Evolutionary conservation across 2,113 vertebrate species (phyloP), one percentile per base, ranked within the genome.

Genomic region (Falcunculus frontatus): DNA sequence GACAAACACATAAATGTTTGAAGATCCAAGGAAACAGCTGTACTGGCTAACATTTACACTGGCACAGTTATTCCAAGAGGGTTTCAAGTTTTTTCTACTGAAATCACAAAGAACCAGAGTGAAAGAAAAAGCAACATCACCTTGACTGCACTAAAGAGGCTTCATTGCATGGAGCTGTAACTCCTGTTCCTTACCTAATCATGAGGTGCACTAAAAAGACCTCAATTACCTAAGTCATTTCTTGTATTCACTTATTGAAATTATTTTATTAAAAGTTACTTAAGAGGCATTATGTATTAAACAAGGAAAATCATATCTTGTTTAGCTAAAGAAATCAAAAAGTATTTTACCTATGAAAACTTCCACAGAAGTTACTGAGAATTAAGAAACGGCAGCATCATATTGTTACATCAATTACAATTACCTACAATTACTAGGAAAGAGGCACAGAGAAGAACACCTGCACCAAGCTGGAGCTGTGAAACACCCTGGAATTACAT

Each of bases 1-100:
- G 87, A 93, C 73, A 93, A 93, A 91, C 10, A 49, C 25, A 83
- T n/a, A 41, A 72, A 75, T 76, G 72, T 76, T 88, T 89, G 37
- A 94, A 84, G 92, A 68, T 49, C 74, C 69, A 76, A 64, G 56
- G 11, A 27, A 84, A 50, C 44, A 85, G 73, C 63, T 77, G 52
- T 26, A 65, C 53, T 65, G 65, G 25, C 55, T 56, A 92, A 90
- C 37, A 60, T 55, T 77, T 85, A 75, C 6, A 7, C 46, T 56
- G 32, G 59, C 83, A 62, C 49, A 67, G 50, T 63, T 59, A 84
- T 44, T 64, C 30, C 55, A 87, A 50, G 33, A 42, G 60, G 18
- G 46, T 35, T 89, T 91, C 72, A 53, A 53, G 62, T 56, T 42
- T 52, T 35, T 67, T n/a, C 74, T 49, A 12, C 4, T 60, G 70